Evolutionary conservation across 2,113 vertebrate species (phyloP), one percentile per base, ranked within the genome.

Genomic region (Petromus typicus): DNA sequence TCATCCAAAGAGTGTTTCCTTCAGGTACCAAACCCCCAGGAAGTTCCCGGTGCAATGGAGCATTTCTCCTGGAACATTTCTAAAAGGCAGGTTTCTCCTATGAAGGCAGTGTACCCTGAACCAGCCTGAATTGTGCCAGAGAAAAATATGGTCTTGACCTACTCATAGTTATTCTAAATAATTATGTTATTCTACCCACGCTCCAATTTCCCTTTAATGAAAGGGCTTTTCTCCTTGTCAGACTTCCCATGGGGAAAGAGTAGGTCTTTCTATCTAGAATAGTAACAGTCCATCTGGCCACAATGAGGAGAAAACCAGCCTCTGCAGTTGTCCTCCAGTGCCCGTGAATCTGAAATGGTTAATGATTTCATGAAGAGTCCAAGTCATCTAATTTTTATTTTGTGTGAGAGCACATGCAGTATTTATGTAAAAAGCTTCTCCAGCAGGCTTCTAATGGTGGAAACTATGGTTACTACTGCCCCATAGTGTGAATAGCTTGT

Each of bases 361-460:
- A 96, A 96, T 95, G 64, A 91, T 91, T 96, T 95, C 67, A 91
- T 25, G 51, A 96, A 95, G 96, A 93, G 84, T 92, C 69, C 59
- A 84, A 97, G 86, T 95, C 96, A 93, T 89, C 89, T 97, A 95
- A 97, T 97, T 97, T 97, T 96, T 97, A 96, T 95, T 96, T 97
- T 93, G 95, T 95, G 91, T 95, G 86, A 97, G 88, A 80, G 37
- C 91, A 73, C 97, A 97, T 97, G 89, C 91, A 96, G 96, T 96
- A 95, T 98, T 98, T 95, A 94, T 96, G 93, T 97, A 94, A 97
- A 97, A 97, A 97, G 86, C 91, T 94, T 96, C 94, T 97, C 91
- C 93, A 97, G 91, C 83, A 85, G 89, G 59, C 93, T 95, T 81
- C 89, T 95, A 91, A 96, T 94, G 84, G 95, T 64, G 84, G 96